These are phyloP conservation scores for Collichthys lucidus DNA, from an alignment of 2,113 vertebrate species.

Conservation along the genomic window DNA sequence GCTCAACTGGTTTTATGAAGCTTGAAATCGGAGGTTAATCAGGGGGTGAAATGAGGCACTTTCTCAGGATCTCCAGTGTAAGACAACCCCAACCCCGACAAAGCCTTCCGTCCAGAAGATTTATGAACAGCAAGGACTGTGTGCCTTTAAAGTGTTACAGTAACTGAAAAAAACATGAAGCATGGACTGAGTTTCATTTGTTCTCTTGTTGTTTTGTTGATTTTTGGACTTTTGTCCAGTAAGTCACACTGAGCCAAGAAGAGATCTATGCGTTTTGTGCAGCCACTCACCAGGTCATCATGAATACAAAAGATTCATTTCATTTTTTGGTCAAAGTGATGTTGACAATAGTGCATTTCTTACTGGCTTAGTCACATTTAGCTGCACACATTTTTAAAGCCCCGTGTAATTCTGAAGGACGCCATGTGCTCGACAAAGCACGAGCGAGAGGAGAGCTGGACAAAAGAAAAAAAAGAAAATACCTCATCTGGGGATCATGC, in stretches of 20 bases:
- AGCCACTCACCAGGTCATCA: constrained; percentile 14
- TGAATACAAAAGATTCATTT: not conserved
- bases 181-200: not conserved
- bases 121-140: constrained; percentile 29
- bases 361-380: constrained; percentile 36
- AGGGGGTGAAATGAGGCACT: constrained; percentile 55
- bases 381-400: constrained; percentile 20
- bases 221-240: constrained; percentile 18
- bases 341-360: constrained; percentile 9
- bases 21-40: constrained; percentile 74
- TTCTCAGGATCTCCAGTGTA: constrained; percentile 62
- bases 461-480: constrained; percentile 15
- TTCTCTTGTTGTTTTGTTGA: constrained; percentile 10
- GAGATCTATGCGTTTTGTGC: not conserved
- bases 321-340: constrained; percentile 17
- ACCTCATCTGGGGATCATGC: constrained; percentile 58
- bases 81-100: constrained; percentile 43
- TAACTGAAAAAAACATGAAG: not conserved
- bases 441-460: constrained; percentile 8
- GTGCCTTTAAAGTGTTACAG: constrained; percentile 15
- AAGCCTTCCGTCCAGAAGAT: constrained; percentile 57
- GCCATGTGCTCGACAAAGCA: constrained; percentile 15
- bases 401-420: constrained; percentile 17
- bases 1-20: constrained; percentile 67
- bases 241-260: constrained; percentile 22